Evolutionary conservation across 2,888 invertebrate genomes (phyloP), one percentile per base, ranked within the genome.

Genomic region (Trichopria drosophilae): DNA sequence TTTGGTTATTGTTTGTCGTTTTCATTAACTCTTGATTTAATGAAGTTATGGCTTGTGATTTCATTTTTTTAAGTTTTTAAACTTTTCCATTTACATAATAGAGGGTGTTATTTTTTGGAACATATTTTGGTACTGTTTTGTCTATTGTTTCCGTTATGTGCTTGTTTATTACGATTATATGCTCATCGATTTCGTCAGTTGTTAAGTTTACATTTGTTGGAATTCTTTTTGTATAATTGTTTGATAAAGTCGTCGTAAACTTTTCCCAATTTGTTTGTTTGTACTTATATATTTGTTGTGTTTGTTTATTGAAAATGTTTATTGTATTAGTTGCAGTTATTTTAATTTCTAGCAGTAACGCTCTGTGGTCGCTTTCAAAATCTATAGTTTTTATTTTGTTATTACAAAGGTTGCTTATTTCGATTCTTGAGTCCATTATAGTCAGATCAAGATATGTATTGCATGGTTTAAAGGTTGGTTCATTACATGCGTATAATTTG

Each of bases 51-150:
- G n/a, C 20, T 5, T 22, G 10, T 3, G 37, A 37, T 37, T 37
- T 37, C 3, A 13, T 15, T 34, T 34, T 34, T 34, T 34, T n/a
- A 15, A 34, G 15, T 34, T 34, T 34, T 34, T 13, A 15, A 15
- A 34, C 16, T 34, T 34, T 3, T 10, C 16, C 9, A 6, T 34
- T 34, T 4, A 34, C 13, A 13, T 34, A 34, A 13, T 13, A 15
- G 12, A 3, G 4, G 15, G 15, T 34, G 6, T 34, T 34, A 15
- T 34, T 34, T 13, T n/a, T 34, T 34, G 9, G 34, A 10, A 10
- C 16, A 10, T 15, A 13, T 4, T 4, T 34, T 34, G 34, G 34
- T 4, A 34, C 34, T 5, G 16, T 34, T 13, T 15, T 34, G 10
- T 34, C 34, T 4, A 34, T n/a, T 3, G 34, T 16, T 3, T n/a